Conservation (phyloP, 1,140 invertebrate genomes). For the Triops cancriformis region DNA sequence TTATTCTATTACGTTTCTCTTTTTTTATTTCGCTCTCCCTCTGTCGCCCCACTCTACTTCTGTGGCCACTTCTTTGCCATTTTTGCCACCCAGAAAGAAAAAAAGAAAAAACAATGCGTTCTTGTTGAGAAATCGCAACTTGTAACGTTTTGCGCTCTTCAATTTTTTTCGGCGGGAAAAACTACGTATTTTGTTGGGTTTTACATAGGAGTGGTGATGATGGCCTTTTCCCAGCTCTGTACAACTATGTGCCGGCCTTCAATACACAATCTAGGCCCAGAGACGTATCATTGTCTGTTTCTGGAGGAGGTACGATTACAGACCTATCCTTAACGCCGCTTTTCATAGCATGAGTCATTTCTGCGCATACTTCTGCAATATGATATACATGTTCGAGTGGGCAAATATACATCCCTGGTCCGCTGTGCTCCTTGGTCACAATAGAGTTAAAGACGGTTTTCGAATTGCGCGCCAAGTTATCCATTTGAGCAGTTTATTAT, state of each 20-base stretch:
- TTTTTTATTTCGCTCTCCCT: neutral
- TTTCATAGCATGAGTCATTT: no score
- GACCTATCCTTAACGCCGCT: no score
- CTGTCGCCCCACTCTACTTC: neutral
- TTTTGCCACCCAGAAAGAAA: neutral
- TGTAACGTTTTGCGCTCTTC: neutral
- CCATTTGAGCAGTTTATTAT: no score
- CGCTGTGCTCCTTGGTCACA: no score
- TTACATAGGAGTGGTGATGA: constrained; percentile 1
- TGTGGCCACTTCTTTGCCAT: neutral
- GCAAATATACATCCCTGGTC: no score
- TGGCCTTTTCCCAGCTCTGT: constrained; percentile 4
- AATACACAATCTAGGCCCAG: constrained; percentile 4
- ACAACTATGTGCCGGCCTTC: neutral
- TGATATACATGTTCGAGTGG: no score
- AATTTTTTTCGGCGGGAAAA: neutral
- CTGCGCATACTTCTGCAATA: no score
- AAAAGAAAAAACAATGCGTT: neutral
- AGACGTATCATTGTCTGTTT: no score
- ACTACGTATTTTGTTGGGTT: neutral
- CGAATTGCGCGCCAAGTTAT: no score
- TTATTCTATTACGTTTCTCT: neutral
- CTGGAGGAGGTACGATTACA: no score
- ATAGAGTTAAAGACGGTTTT: no score
- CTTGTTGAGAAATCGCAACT: neutral